Evolutionary conservation across 2,113 vertebrate genomes (phyloP).

Genomic region (Prionailurus viverrinus): DNA sequence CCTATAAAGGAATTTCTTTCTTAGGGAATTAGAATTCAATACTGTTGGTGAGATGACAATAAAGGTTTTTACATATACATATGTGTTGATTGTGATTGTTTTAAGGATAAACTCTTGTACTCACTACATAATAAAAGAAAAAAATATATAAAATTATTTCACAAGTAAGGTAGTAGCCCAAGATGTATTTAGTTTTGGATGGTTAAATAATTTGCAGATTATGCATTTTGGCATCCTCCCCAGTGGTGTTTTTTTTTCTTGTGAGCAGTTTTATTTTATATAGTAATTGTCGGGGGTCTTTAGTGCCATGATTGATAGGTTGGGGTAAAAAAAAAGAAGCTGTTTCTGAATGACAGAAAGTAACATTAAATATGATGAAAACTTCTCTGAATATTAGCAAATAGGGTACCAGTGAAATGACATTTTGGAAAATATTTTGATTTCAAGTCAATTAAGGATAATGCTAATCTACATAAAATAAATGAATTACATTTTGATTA

Average conservation of each 20-base stretch:
- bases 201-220: background rate
- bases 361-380: background rate
- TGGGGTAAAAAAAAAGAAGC: background rate
- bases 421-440: background rate
- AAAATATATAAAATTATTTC: background rate
- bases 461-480: background rate
- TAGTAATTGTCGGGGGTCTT: background rate
- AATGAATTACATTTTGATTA: background rate
- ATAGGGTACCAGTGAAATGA: background rate
- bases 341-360: background rate
- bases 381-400: constrained; percentile 12
- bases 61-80: background rate
- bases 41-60: background rate
- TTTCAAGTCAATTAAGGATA: constrained; percentile 30
- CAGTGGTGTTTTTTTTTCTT: background rate
- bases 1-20: background rate
- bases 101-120: background rate
- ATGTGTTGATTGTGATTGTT: background rate
- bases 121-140: background rate
- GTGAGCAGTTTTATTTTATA: background rate
- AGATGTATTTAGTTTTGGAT: background rate
- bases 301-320: background rate
- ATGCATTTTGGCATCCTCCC: background rate
- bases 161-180: background rate
- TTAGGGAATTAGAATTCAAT: background rate